Evolutionary conservation across 2,888 invertebrate genomes (phyloP).

Genomic region (Leucophora obtusa): DNA sequence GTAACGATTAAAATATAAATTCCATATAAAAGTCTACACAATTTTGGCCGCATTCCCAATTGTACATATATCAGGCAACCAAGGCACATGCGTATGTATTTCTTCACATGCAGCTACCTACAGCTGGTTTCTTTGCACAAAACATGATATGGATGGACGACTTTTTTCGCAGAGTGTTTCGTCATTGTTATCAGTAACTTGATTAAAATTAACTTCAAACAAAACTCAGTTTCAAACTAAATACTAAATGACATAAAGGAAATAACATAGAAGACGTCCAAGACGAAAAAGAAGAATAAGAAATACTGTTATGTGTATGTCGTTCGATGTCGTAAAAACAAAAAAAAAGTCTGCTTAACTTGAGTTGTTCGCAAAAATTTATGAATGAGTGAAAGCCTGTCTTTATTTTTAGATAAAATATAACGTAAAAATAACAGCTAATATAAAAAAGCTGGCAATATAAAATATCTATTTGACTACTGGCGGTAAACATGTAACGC

Average conservation of each 20-base stretch:
- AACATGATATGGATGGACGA: slow-evolving; percentile 34
- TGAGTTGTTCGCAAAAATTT: slow-evolving; percentile 13
- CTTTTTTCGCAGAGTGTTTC: slow-evolving; percentile 51
- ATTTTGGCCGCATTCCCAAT: slow-evolving; percentile 52
- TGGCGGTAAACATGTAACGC: slow-evolving; percentile 29
- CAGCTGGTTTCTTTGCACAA: neutral
- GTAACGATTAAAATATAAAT: slow-evolving; percentile 30
- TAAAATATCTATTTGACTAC: neutral
- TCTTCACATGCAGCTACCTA: neutral
- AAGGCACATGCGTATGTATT: neutral
- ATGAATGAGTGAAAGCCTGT: slow-evolving; percentile 55
- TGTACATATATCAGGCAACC: slow-evolving; percentile 16
- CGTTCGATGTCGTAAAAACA: slow-evolving; percentile 15
- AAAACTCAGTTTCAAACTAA: slow-evolving; percentile 22
- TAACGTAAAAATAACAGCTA: neutral
- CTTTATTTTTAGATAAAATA: slow-evolving; percentile 16
- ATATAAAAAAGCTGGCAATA: slow-evolving; percentile 8
- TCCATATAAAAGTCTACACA: neutral
- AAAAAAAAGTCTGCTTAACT: neutral
- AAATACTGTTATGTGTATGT: slow-evolving; percentile 14
- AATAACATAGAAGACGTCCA: slow-evolving; percentile 12
- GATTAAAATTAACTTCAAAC: slow-evolving; percentile 21
- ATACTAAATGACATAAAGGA: slow-evolving; percentile 39
- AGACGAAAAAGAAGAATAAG: slow-evolving; percentile 4
- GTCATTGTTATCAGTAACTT: slow-evolving; percentile 37